Base-by-base conservation (phyloP, 2,113 vertebrate species). In the Ciconia boyciana region DNA sequence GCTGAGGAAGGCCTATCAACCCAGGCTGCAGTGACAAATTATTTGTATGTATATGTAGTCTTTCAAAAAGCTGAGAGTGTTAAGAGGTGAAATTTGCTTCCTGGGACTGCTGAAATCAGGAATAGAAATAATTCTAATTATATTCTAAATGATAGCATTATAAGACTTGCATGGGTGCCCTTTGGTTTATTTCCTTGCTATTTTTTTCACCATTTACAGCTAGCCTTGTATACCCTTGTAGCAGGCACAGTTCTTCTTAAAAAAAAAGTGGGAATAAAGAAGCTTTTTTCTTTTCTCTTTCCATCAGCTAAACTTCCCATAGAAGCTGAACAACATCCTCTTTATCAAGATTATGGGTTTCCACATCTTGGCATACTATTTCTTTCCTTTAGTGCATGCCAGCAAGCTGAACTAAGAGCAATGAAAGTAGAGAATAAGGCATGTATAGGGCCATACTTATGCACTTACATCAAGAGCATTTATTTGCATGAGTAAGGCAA, bases 261-360 rank as follows among this genome's bases (percentile, higher is more conserved):
- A 68, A 43, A 54, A 61, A 43, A 72, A 51, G 7, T 4, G 8
- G 22, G 31, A 69, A 68, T 76, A 91, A 94, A 92, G 78, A 84
- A 90, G 68, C 80, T 76, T 89, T 83, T 89, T 93, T 75, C 54
- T 64, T 88, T 78, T 92, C 68, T 93, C 43, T 61, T 94, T 87
- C 88, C 61, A 89, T 95, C 41, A 94, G 84, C 74, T 93, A 88
- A 89, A 88, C 70, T 89, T 97, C 79, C 69, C 89, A 88, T 72
- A 90, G 89, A 94, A 84, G 74, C 94, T 55, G 75, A 97, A 94
- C 91, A 96, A 68, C 62, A 68, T 87, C 66, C 89, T 82, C 85
- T 91, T 60, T 89, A 83, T 95, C 84, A 93, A 76, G 75, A 87
- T 94, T 91, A 95, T 94, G 91, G 52, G 66, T 96, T 95, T 95